Conservation (phyloP, 2,888 invertebrate species). For the Mesoligia furuncula region DNA sequence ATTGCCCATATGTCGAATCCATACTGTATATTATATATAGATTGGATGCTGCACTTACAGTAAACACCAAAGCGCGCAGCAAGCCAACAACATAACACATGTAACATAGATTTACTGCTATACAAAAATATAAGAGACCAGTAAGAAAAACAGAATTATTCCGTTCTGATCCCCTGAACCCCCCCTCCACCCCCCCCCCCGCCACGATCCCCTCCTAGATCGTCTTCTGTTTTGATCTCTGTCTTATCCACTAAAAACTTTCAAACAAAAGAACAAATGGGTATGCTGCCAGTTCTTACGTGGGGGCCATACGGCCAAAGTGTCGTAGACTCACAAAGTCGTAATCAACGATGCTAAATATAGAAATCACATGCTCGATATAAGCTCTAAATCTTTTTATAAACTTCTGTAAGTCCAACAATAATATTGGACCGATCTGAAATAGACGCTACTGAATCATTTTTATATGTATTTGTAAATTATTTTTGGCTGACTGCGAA, state of each 20-base stretch:
- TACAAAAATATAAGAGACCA: too few species aligned
- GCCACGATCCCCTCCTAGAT: too few species aligned
- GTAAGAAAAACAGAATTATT: not conserved
- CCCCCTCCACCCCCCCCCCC: too few species aligned
- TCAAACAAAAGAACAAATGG: not conserved
- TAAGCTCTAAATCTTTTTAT: conserved; percentile 14
- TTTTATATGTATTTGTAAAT: conserved; percentile 39
- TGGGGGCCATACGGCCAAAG: not conserved
- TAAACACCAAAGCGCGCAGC: too few species aligned
- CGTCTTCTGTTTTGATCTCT: too few species aligned
- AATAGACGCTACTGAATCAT: conserved; percentile 47
- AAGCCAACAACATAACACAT: too few species aligned
- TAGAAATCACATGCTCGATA: conserved; percentile 38
- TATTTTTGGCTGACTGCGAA: conserved; percentile 48
- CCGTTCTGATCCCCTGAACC: too few species aligned
- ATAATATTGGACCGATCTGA: conserved; percentile 33
- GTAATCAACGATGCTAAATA: conserved; percentile 15
- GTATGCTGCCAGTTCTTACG: not conserved
- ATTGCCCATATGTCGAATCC: too few species aligned
- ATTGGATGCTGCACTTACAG: too few species aligned
- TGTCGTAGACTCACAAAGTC: not conserved
- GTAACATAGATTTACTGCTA: too few species aligned
- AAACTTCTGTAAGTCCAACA: conserved; percentile 9
- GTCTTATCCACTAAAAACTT: too few species aligned
- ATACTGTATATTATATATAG: too few species aligned